phyloP scores from a whole-genome alignment of 2,113 vertebrate genomes.

The Myiozetetes cayanensis region DNA sequence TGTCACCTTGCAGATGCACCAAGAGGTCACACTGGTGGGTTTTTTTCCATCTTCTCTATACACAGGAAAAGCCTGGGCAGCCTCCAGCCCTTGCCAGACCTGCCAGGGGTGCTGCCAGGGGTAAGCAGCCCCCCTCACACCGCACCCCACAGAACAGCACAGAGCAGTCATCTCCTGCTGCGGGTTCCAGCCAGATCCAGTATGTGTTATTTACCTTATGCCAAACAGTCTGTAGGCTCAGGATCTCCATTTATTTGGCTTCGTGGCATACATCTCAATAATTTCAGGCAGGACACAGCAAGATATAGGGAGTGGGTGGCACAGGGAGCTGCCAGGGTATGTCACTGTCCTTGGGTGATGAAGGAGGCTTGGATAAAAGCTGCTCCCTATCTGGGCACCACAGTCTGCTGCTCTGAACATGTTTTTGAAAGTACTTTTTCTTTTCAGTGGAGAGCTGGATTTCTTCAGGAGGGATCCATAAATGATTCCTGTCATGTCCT shows the following conservation, averaged over 20 bases:
- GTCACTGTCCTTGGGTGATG: background rate
- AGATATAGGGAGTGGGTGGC: background rate
- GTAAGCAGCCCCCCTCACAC: background rate
- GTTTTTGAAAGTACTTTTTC: background rate
- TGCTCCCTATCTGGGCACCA: background rate
- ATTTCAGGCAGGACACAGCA: background rate
- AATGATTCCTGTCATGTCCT: background rate
- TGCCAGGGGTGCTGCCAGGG: too few relatives aligned
- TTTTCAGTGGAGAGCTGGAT: background rate
- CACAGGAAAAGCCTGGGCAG: background rate
- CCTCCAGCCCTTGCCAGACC: background rate
- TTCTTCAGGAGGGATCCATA: background rate
- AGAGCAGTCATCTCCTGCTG: background rate
- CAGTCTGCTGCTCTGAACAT: background rate
- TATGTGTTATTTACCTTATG: background rate
- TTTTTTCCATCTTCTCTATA: background rate
- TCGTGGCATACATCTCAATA: background rate
- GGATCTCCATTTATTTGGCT: background rate
- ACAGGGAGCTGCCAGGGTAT: background rate
- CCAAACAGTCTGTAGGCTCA: background rate
- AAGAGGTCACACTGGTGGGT: accelerated
- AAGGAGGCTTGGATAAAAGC: background rate
- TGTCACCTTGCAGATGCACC: background rate
- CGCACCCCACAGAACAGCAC: background rate
- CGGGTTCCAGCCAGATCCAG: background rate